A percentile compares a stretch with the other conserved stretches of the same genome.
phyloP scores from a whole-genome alignment of 2,888 invertebrate species.

The Mesopsocus fuscifrons region DNA sequence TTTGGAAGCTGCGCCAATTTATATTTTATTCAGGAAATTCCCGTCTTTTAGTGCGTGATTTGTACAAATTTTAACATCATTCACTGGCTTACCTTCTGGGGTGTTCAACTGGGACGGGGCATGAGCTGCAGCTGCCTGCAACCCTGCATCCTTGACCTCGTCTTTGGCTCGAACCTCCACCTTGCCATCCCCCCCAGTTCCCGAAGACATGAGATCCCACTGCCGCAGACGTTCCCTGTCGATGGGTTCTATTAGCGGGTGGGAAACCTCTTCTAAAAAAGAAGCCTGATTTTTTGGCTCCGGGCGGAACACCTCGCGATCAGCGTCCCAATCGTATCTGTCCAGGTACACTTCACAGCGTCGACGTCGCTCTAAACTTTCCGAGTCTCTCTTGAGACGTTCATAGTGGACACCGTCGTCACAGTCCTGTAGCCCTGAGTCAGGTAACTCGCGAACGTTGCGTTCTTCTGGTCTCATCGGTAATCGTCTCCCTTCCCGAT shows the following conservation, averaged over 20 bases:
- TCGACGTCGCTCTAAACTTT: conserved; percentile 29
- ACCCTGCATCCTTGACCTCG: background rate
- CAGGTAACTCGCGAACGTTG: background rate
- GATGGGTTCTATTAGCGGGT: conserved; percentile 30
- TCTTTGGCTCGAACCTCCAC: background rate
- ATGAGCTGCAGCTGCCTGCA: background rate
- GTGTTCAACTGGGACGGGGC: background rate
- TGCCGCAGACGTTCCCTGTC: conserved; percentile 73
- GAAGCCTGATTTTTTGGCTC: conserved; percentile 14
- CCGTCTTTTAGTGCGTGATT: too few relatives aligned
- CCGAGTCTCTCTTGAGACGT: conserved; percentile 31
- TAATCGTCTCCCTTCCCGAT: conserved; percentile 14
- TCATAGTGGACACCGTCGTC: conserved; percentile 37
- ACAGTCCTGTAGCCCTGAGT: conserved; percentile 1
- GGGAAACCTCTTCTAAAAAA: conserved; percentile 32
- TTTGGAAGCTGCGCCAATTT: too few relatives aligned
- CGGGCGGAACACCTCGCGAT: conserved; percentile 23
- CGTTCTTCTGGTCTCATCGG: conserved; percentile 5
- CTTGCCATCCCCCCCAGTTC: conserved; percentile 31
- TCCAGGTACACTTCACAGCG: conserved; percentile 20
- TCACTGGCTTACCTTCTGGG: background rate
- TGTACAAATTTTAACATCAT: too few relatives aligned
- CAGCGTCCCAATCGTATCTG: conserved; percentile 26
- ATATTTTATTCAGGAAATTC: too few relatives aligned
- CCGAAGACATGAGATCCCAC: conserved; percentile 79